Base-by-base conservation (phyloP, 2,113 vertebrate genomes). In the Amphiprion percula region DNA sequence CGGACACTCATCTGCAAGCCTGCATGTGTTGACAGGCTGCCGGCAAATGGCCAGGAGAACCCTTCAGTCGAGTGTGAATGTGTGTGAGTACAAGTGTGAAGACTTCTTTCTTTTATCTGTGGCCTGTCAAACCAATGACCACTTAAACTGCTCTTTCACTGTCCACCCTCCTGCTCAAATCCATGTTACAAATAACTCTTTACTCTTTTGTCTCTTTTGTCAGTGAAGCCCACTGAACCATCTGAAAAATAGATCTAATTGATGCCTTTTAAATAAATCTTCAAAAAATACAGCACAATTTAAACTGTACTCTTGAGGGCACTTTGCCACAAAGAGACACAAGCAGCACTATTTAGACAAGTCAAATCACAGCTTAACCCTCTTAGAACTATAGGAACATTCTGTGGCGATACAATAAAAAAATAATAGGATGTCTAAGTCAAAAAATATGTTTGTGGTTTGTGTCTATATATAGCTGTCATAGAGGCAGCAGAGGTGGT, bases 391-490 rank as follows among this genome's bases (percentile, higher is more conserved):
- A 66, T 5, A 5, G 55, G 68, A 55, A 37, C 16, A 70, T 70
- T 44, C 12, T 41, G 2, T 12, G 11, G 39, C 15, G 47, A 63
- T 23, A 44, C 49, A 59, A 19, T 53, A n/a, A 74, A 80, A 50
- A 82, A 82, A 79, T 77, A 68, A 86, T 63, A 79, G 83, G 76
- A 88, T 60, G 84, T 86, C 72, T 80, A 30, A 53, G 72, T 90
- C 87, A 89, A 87, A 37, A 88, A 84, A 90, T 85, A 56, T 46
- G 58, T 52, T 89, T 73, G 56, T 74, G 87, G 80, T 30, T 55
- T 33, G 65, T 62, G 63, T 85, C 77, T 87, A 91, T 76, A 83
- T 67, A 84, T 89, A 91, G 85, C 69, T 4, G 39, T 41, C 44
- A 23, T 52, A 69, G 55, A 52, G 77, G 66, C 62, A 28, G 47